Percentiles rank a stretch among this genome's conserved stretches.
Conservation (phyloP, 2,113 vertebrate species). For the Oryzias woworae region DNA sequence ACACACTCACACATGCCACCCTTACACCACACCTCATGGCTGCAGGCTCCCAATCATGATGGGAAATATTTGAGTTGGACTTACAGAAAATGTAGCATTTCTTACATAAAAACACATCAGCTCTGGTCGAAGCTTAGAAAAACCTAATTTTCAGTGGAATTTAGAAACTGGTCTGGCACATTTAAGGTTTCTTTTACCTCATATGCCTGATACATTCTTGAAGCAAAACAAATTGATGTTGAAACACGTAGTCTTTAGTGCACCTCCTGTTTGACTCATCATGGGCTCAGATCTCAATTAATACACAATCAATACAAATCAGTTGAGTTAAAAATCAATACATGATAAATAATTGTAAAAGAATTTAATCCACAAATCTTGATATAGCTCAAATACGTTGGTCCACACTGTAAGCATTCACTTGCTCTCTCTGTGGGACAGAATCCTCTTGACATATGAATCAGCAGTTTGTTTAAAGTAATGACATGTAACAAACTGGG, state of each 20-base stretch:
- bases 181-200: neutral
- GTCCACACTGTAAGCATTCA: constrained; percentile 70
- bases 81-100: constrained; percentile 41
- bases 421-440: constrained; percentile 49
- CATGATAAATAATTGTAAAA: constrained; percentile 6
- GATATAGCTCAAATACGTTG: constrained; percentile 65
- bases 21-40: constrained; percentile 52
- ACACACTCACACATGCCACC: constrained; percentile 37
- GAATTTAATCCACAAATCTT: constrained; percentile 50
- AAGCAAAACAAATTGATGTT: too few relatives aligned
- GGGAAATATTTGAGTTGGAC: constrained; percentile 66
- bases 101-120: constrained; percentile 15
- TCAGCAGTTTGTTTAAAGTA: constrained; percentile 66
- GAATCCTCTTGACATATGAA: constrained; percentile 67
- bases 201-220: too few relatives aligned
- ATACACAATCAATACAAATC: too few relatives aligned
- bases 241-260: neutral
- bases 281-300: too few relatives aligned
- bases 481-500: constrained; percentile 75
- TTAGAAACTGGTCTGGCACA: neutral
- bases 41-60: constrained; percentile 50
- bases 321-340: too few relatives aligned
- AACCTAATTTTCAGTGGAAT: too few relatives aligned
- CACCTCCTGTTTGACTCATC: neutral
- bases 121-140: neutral